Base-by-base conservation (phyloP, 30 jellyfish, hydroid and myxozoan species). In the Cassiopea xamachana region DNA sequence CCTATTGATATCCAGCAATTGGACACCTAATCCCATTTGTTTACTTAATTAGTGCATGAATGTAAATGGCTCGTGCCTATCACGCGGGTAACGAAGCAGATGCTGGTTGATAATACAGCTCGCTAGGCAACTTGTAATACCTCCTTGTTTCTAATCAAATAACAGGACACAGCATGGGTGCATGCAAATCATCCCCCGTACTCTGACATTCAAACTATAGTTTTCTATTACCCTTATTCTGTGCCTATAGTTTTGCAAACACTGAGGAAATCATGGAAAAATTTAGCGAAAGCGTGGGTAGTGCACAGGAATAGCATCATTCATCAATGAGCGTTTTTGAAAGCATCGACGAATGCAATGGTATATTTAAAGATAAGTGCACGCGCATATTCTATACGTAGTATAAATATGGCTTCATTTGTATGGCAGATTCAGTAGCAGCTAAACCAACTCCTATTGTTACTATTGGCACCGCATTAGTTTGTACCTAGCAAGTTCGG, bases 11-110 rank as follows among this genome's bases (percentile, higher is more conserved):
- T 45, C 64, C 39, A 70, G 51, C 79, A 84, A 84, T 0, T 15
- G 75, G 1, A 2, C 13, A 75, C 39, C 9, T 84, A 84, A 71
- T 84, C 92, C 15, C 27, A 49, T 84, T 84, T 72, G 19, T 39
- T 73, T 68, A 84, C 55, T 84, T 79, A 84, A 84, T 84, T 84
- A 73, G 70, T 27, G 67, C 5, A 15, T 82, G 50, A 64, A 73
- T 84, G 80, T 51, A 46, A 51, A 17, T 84, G 69, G 85, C 83
- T 71, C 92, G 92, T 72, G 92, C 43, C 61, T 17, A 60, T 73
- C 68, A 84, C 80, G 70, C 58, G 84, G 79, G 18, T 13, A 74
- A 71, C 55, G 50, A 68, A 84, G 70, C 92, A 84, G 92, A 84
- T 84, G 92, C 75, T 44, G 17, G 19, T 13, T 43, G 27, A 84